A percentile compares a stretch with the other conserved stretches of the same genome.
These are phyloP conservation scores for Pterocles gutturalis DNA, from an alignment of 2,113 vertebrate species.

Conservation along the genomic window DNA sequence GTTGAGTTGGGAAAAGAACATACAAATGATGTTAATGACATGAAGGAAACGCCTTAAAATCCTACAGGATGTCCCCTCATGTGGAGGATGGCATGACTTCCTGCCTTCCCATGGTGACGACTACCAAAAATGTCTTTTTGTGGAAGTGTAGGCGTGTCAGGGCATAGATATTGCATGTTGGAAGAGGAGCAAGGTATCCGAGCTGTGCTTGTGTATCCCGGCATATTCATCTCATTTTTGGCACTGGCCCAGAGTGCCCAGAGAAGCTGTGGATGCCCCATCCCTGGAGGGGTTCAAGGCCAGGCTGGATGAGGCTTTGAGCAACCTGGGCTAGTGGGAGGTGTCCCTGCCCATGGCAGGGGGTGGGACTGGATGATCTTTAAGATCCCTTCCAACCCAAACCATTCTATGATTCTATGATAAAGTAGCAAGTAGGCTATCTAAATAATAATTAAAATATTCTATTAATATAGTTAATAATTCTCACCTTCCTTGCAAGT, in stretches of 20 bases:
- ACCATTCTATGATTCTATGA: too few species aligned
- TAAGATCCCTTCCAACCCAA: too few species aligned
- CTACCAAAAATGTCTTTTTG: not conserved
- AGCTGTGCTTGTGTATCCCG: not conserved
- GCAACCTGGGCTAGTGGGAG: too few species aligned
- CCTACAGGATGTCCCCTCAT: too few species aligned
- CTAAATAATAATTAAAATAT: too few species aligned
- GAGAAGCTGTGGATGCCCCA: too few species aligned
- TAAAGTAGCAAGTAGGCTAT: not conserved
- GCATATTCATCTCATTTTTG: fast-evolving
- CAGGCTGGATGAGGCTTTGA: too few species aligned
- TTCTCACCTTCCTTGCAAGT: not conserved
- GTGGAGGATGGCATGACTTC: not conserved
- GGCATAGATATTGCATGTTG: not conserved
- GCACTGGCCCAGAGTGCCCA: too few species aligned
- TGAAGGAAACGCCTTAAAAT: not conserved
- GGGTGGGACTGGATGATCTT: too few species aligned
- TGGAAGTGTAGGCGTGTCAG: not conserved
- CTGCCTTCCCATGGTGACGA: fast-evolving
- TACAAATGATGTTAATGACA: not conserved
- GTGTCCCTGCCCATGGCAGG: too few species aligned
- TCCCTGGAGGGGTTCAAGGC: too few species aligned
- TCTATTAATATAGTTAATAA: not conserved
- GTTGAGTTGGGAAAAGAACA: not conserved
- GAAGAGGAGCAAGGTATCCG: not conserved